These are phyloP conservation scores for Helicoverpa assulta DNA, from an alignment of 2,888 invertebrate species.

Conservation along the genomic window DNA sequence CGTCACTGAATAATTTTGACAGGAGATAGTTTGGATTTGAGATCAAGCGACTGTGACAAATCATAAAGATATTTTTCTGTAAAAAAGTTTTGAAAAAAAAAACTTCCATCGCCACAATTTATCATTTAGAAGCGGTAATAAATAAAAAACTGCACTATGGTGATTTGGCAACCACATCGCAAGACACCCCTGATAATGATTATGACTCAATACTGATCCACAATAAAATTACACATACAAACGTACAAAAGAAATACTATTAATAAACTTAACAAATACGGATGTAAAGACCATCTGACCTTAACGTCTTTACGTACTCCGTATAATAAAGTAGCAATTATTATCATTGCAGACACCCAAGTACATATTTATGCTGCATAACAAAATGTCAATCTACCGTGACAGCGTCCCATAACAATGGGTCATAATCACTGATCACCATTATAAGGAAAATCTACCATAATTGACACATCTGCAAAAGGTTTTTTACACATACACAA, in stretches of 20 bases:
- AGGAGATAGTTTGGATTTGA: neutral
- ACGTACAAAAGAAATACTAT: neutral
- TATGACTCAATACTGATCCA: no score
- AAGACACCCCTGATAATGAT: no score
- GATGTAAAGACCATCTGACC: slow-evolving; percentile 28
- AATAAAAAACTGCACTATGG: no score
- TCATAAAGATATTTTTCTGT: no score
- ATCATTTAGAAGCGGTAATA: no score
- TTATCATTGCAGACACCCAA: slow-evolving; percentile 30
- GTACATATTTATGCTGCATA: slow-evolving; percentile 19
- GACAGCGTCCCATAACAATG: slow-evolving; percentile 67
- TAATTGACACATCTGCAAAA: slow-evolving; percentile 76
- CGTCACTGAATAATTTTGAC: neutral
- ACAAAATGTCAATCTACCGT: slow-evolving; percentile 63
- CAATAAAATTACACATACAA: no score
- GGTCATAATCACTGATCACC: slow-evolving; percentile 55
- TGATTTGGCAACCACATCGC: no score
- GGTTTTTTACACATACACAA: slow-evolving; percentile 70
- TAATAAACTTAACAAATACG: slow-evolving; percentile 7
- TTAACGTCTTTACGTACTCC: slow-evolving; percentile 16
- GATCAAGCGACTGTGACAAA: no score
- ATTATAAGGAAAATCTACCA: slow-evolving; percentile 71
- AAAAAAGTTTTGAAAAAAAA: no score
- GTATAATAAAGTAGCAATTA: slow-evolving; percentile 20
- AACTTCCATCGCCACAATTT: no score